These are phyloP conservation scores for Aldrovandia affinis DNA, from an alignment of 2,797 vertebrate species.

Conservation along the genomic window DNA sequence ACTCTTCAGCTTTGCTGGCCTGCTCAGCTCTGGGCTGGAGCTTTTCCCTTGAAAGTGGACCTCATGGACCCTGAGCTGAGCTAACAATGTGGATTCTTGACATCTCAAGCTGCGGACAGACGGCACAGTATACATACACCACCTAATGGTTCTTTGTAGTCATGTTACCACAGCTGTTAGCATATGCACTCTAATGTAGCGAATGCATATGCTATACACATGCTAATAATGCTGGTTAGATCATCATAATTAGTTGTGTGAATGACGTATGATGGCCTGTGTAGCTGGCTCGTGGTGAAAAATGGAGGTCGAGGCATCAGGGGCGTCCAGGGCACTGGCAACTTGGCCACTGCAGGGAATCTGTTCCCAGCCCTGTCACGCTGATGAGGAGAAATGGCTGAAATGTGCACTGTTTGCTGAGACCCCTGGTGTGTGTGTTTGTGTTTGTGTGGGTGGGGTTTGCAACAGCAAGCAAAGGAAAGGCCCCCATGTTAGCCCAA, in stretches of 20 bases:
- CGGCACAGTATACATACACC: background rate
- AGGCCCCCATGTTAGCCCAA: background rate
- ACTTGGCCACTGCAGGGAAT: background rate
- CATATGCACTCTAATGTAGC: too few relatives aligned
- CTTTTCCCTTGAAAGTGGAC: background rate
- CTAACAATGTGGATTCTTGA: background rate
- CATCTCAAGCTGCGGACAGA: background rate
- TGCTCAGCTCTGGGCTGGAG: background rate
- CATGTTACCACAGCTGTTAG: background rate
- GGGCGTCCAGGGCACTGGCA: background rate
- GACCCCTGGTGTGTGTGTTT: background rate
- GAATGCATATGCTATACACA: too few relatives aligned
- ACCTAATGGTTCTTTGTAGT: background rate
- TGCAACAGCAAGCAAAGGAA: background rate
- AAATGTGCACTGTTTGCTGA: background rate
- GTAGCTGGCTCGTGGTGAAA: background rate
- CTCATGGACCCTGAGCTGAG: background rate
- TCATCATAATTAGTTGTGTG: background rate
- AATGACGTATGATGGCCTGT: background rate
- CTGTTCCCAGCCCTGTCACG: background rate
- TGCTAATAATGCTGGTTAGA: background rate
- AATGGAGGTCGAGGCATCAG: background rate
- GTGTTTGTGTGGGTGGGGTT: background rate
- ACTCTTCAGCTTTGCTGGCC: background rate
- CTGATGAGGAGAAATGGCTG: constrained; percentile 9